A percentile compares a stretch with the other conserved stretches of the same genome.
These are phyloP conservation scores for Orientallactaga bullata DNA, from an alignment of 2,113 vertebrate species.

Conservation along the genomic window DNA sequence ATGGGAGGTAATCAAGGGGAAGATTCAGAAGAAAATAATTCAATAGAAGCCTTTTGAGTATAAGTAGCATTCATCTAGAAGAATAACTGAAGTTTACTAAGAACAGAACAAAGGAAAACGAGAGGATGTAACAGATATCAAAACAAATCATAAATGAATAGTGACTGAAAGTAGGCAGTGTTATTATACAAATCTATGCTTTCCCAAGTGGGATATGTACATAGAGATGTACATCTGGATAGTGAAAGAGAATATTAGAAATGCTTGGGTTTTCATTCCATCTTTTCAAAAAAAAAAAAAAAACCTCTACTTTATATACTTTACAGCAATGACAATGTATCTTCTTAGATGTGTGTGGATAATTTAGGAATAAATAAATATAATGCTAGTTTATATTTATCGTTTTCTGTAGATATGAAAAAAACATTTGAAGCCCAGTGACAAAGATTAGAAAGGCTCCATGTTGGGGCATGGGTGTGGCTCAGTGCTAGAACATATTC, in stretches of 20 bases:
- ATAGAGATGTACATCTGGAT: neutral
- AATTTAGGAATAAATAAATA: conserved; percentile 11
- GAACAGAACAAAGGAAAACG: neutral
- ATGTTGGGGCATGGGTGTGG: neutral
- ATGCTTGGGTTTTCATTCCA: neutral
- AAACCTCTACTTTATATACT: neutral
- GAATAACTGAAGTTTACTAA: conserved; percentile 3
- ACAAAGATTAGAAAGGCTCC: neutral
- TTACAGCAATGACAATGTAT: neutral
- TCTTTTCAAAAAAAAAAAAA: too few relatives aligned
- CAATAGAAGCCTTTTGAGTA: neutral
- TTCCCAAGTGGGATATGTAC: neutral
- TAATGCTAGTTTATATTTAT: neutral
- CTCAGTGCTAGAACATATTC: neutral
- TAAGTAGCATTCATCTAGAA: neutral
- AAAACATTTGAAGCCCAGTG: neutral
- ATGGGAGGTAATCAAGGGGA: neutral
- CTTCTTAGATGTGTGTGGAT: neutral
- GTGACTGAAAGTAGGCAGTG: neutral
- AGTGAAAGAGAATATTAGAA: neutral
- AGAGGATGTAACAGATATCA: neutral
- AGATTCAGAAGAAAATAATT: neutral
- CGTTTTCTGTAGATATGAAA: neutral
- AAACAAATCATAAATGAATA: neutral
- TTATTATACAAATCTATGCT: neutral